Evolutionary conservation across 2,888 invertebrate species (phyloP).

Genomic region (Philopedon plagiatum): DNA sequence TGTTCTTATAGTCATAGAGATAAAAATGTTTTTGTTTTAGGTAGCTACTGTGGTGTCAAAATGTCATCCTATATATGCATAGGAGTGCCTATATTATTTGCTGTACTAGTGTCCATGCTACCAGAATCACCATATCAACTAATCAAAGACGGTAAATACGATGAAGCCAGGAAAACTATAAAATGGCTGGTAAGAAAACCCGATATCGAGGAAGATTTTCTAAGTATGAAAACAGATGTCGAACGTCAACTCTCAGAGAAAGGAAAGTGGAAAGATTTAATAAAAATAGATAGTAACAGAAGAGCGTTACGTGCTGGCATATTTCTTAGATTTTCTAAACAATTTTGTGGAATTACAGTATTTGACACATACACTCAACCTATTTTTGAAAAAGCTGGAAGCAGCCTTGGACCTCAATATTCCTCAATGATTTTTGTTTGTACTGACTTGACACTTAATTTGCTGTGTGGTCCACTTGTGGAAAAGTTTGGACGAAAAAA

Average conservation of each 20-base stretch:
- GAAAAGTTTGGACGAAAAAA: constrained; percentile 59
- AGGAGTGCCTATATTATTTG: constrained; percentile 30
- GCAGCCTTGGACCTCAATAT: constrained; percentile 58
- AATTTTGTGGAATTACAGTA: constrained; percentile 59
- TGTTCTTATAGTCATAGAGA: constrained; percentile 7
- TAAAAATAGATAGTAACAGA: constrained; percentile 58
- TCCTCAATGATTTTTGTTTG: constrained; percentile 59
- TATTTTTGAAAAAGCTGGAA: constrained; percentile 62
- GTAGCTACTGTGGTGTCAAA: constrained; percentile 35
- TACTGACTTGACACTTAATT: constrained; percentile 45
- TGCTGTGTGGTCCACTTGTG: constrained; percentile 53
- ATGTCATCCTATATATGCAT: constrained; percentile 35
- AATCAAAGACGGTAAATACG: constrained; percentile 56
- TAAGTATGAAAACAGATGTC: constrained; percentile 56
- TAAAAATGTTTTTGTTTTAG: constrained; percentile 48
- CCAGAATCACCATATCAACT: constrained; percentile 71
- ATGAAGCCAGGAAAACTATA: constrained; percentile 57
- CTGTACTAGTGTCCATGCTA: constrained; percentile 62
- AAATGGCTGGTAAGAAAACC: constrained; percentile 54
- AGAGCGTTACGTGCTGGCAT: constrained; percentile 59
- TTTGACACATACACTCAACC: constrained; percentile 60
- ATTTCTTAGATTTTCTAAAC: constrained; percentile 60
- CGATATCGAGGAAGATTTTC: constrained; percentile 57
- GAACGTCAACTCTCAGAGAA: constrained; percentile 61
- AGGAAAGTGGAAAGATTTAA: constrained; percentile 60